These are phyloP conservation scores for Astreopora myriophthalma DNA, from an alignment of 64 coral and sea anemone species.

Conservation along the genomic window DNA sequence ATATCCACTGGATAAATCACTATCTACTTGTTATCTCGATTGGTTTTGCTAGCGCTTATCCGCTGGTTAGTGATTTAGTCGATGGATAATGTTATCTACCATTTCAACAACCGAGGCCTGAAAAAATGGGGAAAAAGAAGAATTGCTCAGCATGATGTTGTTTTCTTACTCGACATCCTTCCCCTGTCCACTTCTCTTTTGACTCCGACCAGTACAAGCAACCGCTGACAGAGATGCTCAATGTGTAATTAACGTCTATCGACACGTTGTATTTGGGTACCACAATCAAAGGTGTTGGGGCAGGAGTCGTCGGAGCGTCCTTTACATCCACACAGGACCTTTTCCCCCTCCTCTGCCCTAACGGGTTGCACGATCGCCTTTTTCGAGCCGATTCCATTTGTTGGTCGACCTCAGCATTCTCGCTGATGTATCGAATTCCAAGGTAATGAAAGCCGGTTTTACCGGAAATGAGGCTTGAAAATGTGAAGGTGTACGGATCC, in stretches of 20 bases:
- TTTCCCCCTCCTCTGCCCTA: slow-evolving; percentile 56
- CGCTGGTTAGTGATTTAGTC: no score
- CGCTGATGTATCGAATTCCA: slow-evolving; percentile 39
- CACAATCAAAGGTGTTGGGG: slow-evolving; percentile 72
- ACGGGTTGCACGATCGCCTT: slow-evolving; percentile 55
- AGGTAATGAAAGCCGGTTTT: slow-evolving; percentile 52
- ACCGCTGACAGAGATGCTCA: slow-evolving; percentile 71
- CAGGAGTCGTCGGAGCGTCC: slow-evolving; percentile 78
- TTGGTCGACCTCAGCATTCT: not conserved
- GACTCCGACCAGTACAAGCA: slow-evolving; percentile 84
- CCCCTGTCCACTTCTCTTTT: slow-evolving; percentile 74
- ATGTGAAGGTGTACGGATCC: slow-evolving; percentile 55
- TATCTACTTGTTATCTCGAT: no score
- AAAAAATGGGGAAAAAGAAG: no score
- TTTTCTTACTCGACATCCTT: slow-evolving; percentile 79
- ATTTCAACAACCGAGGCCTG: no score
- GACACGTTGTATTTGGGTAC: slow-evolving; percentile 57
- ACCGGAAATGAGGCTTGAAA: slow-evolving; percentile 33
- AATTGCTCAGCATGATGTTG: not conserved
- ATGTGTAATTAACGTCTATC: slow-evolving; percentile 83
- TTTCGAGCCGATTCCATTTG: not conserved
- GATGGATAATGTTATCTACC: no score
- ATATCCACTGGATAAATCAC: no score
- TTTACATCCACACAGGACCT: slow-evolving; percentile 88
- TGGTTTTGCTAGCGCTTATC: no score